Evolutionary conservation across 2,888 invertebrate species (phyloP), one percentile per base, ranked within the genome.

Genomic region (Venusia cambrica): DNA sequence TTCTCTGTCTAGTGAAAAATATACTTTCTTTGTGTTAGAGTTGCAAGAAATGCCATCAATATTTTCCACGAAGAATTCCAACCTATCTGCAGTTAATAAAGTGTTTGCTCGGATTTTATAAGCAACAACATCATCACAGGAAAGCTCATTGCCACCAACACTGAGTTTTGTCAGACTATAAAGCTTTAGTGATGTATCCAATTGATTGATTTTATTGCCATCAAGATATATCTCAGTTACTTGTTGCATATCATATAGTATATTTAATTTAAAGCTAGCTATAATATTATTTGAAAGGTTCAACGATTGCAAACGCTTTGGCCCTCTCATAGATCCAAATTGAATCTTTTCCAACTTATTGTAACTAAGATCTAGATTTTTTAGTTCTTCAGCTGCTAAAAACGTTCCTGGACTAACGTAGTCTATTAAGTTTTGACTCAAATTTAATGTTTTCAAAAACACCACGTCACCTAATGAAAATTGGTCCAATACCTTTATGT

Each of bases 11-110:
- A n/a, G n/a, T n/a, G n/a, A n/a, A n/a, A n/a, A n/a, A n/a, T n/a
- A n/a, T n/a, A n/a, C n/a, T n/a, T n/a, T n/a, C n/a, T n/a, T n/a
- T n/a, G n/a, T n/a, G n/a, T n/a, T n/a, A n/a, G 19, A 26, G 14
- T 5, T 11, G 12, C 38, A 38, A 11, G 20, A 2, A 13, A 38
- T 29, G 2, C 38, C 33, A 17, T 29, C 33, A 3, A 33, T 26
- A 9, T 38, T 38, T n/a, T 38, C 38, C n/a, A 19, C 18, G 5
- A 13, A 17, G 15, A 21, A 33, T 24, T 32, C 11, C 2, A 28
- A 12, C 9, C 3, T 4, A 2, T 18, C 12, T n/a, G 28, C 16
- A 2, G 18, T 33, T 3, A 33, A 1, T 3, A 33, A 1, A 10
- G 10, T 11, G 1, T 28, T 2, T 6, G 8, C 9, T 14, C n/a